phyloP scores from a whole-genome alignment of 37 sponge, comb jelly and placozoan species.

The Cladorhizidae sp. region DNA sequence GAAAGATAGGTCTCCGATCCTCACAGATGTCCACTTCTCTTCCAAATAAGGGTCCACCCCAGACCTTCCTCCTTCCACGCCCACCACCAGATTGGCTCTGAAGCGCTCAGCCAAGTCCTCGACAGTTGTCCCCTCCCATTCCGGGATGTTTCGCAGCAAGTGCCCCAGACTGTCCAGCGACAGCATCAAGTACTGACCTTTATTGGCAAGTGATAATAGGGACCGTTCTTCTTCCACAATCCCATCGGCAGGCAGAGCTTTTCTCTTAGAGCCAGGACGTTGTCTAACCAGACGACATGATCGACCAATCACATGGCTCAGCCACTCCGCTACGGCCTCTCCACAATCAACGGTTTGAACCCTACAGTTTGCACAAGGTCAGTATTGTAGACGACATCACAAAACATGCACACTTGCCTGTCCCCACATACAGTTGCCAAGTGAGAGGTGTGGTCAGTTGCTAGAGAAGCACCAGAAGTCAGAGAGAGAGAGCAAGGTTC shows the following conservation, averaged over 20 bases:
- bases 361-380: not conserved
- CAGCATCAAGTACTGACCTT: conserved; percentile 77
- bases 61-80: not conserved
- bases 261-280: conserved; percentile 40
- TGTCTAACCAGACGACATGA: conserved; percentile 65
- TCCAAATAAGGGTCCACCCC: conserved; percentile 62
- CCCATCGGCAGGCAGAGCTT: not conserved
- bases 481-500: not conserved
- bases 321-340: conserved; percentile 67
- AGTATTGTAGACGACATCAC: no score
- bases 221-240: not conserved
- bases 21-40: conserved; percentile 63
- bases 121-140: not conserved
- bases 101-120: conserved; percentile 48
- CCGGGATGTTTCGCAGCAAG: conserved; percentile 4
- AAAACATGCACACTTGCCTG: not conserved
- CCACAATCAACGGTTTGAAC: conserved; percentile 75
- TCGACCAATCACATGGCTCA: conserved; percentile 51
- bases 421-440: conserved; percentile 9
- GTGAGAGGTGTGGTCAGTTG: not conserved
- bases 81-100: conserved; percentile 77
- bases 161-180: conserved; percentile 48
- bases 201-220: conserved; percentile 70
- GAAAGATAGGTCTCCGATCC: conserved; percentile 30
- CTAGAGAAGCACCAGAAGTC: not conserved